Base-by-base conservation (phyloP, 2,888 invertebrate genomes). In the Lomographa bimaculata region DNA sequence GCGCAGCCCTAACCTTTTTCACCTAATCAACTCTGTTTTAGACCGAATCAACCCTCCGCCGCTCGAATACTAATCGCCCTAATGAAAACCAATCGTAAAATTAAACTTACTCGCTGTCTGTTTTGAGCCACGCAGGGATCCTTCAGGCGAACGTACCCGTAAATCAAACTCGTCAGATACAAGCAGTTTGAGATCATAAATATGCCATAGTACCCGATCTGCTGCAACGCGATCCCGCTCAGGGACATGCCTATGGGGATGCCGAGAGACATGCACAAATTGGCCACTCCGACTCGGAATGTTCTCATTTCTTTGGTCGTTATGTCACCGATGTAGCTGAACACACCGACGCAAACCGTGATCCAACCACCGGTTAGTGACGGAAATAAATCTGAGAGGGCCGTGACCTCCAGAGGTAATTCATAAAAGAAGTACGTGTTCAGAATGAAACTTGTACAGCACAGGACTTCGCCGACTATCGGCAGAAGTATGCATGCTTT, bases 251-350 rank as follows among this genome's bases (percentile, higher is more conserved):
- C 92, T 17, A 92, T 60, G 5, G 92, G 91, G 46, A 91, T 90
- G 12, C 92, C 91, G n/a, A 92, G 71, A 40, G 91, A 92, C 70
- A 91, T 87, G 71, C 92, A 91, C 46, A 91, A 80, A 69, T 92
- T 92, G 42, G 91, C 85, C 25, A 93, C 89, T 37, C 92, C 92
- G 43, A 93, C 91, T 64, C 93, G 71, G 48, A 91, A 80, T 49
- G 93, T 93, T 61, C 92, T 90, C 64, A 89, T 90, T 65, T 91
- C 89, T 53, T 89, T 86, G 11, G 87, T 87, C 1, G 92, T 91
- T 44, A 92, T 89, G 57, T 92, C 91, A 59, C 92, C 90, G 20
- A 93, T 89, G 65, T 92, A 93, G 64, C 91, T 91, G 82, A 92
- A 91, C 54, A 92, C 86, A 51, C 91, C 90, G 59, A 91, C 90